Conservation (phyloP, 2,888 invertebrate genomes). For the Seira musarum region DNA sequence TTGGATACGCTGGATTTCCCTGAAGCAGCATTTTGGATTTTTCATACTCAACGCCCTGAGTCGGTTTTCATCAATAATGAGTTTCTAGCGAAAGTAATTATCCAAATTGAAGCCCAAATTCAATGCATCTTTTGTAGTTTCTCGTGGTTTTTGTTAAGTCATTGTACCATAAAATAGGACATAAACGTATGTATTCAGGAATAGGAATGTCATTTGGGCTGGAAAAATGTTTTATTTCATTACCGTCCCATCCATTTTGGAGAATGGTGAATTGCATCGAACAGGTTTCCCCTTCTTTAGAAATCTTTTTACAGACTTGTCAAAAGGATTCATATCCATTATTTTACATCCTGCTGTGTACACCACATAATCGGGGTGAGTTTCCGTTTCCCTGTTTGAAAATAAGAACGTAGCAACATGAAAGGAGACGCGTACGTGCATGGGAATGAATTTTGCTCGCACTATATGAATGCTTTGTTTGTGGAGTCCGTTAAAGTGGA, state of each 20-base stretch:
- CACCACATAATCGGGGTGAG: constrained; percentile 57
- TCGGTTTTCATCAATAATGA: constrained; percentile 41
- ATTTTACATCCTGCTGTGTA: constrained; percentile 62
- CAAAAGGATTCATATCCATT: constrained; percentile 66
- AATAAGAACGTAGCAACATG: no score
- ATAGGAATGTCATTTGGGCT: no score
- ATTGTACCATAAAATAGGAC: no score
- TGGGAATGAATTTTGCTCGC: no score
- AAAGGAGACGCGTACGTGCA: no score
- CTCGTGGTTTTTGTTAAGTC: no score
- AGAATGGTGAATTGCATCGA: constrained; percentile 42
- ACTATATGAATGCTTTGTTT: no score
- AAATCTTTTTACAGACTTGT: constrained; percentile 57
- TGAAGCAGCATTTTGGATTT: constrained; percentile 63
- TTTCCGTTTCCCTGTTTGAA: constrained; percentile 18
- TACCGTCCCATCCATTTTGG: background rate
- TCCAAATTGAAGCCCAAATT: no score
- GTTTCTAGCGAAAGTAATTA: constrained; percentile 12
- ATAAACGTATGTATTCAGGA: no score
- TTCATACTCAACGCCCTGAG: constrained; percentile 51
- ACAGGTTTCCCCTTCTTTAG: constrained; percentile 39
- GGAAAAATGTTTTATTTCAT: constrained; percentile 3
- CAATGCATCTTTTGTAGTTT: no score
- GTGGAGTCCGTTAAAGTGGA: no score
- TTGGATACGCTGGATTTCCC: constrained; percentile 51